Base-by-base conservation (phyloP, 2,113 vertebrate genomes). In the Sylvicapra grimmia region DNA sequence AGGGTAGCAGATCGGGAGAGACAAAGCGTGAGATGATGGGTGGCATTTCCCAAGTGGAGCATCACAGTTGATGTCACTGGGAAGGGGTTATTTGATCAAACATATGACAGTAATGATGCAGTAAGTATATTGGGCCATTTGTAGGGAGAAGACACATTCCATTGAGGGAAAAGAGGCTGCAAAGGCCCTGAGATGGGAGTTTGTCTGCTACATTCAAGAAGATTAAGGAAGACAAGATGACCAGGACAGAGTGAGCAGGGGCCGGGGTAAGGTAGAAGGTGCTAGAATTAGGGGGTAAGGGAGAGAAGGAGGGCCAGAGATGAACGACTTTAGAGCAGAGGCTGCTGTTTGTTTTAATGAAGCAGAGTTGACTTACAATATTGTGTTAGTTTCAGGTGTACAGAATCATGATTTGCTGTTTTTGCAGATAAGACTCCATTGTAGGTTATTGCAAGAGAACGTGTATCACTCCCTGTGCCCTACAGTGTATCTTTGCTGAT, bases 221-320 rank as follows among this genome's bases (percentile, higher is more conserved):
- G 15, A 80, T 29, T 7, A 12, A 84, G 15, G 31, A 59, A n/a
- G 9, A 8, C 18, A 65, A 18, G 10, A 4, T 44, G 44, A 15
- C 12, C 86, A 36, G 31, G 15, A 12, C 31, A 53, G 36, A 63
- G 9, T 31, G 47, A 92, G 19, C 12, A 18, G 15, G 3, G 3
- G 27, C 68, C 0, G 1, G 21, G 68, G 19, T 9, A 8, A 9
- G 1, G 13, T 19, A 5, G 29, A 15, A 47, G 53, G 5, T 11
- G 36, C 18, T 2, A 12, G 44, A 89, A 25, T 19, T 77, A 40
- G 23, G 2, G 16, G 29, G 36, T 59, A 23, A 27, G 47, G 51
- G 13, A 25, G 15, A 11, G 19, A 8, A 75, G 8, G 10, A 49
- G 36, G 75, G 0, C 65, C 19, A 25, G 8, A 23, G 36, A 29